These are phyloP conservation scores for Calliphora vicina DNA, from an alignment of 1,140 invertebrate species.

Conservation along the genomic window DNA sequence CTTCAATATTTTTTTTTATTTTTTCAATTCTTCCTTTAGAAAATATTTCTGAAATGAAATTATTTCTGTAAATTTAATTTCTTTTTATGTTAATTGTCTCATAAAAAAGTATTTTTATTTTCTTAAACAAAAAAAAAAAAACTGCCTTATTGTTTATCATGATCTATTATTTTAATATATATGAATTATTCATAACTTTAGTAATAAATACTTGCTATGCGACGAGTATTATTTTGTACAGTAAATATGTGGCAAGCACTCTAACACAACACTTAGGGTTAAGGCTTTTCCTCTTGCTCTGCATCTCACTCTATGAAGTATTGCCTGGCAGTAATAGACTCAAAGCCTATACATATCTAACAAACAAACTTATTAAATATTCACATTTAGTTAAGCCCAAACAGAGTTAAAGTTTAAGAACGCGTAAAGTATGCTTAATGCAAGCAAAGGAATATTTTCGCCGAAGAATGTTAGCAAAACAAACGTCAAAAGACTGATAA, in stretches of 20 bases:
- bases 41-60: no score
- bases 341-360: background rate
- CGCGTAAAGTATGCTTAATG: conserved; percentile 4
- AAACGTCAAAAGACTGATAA: no score
- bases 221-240: background rate
- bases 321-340: background rate
- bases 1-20: no score
- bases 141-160: background rate
- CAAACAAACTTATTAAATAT: conserved; percentile 2
- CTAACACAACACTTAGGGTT: background rate
- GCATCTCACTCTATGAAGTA: background rate
- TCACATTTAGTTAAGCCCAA: background rate
- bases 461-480: no score
- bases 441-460: background rate
- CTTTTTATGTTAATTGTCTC: no score
- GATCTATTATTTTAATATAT: background rate
- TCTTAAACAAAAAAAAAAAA: no score
- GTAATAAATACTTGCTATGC: background rate
- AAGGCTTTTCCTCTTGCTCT: background rate
- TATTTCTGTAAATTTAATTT: no score
- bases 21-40: no score
- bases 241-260: background rate
- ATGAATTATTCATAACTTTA: conserved; percentile 14
- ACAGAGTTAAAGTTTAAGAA: conserved; percentile 6
- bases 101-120: no score